These are phyloP conservation scores for Vanessa tameamea DNA, from an alignment of 1,140 invertebrate genomes.

Conservation along the genomic window DNA sequence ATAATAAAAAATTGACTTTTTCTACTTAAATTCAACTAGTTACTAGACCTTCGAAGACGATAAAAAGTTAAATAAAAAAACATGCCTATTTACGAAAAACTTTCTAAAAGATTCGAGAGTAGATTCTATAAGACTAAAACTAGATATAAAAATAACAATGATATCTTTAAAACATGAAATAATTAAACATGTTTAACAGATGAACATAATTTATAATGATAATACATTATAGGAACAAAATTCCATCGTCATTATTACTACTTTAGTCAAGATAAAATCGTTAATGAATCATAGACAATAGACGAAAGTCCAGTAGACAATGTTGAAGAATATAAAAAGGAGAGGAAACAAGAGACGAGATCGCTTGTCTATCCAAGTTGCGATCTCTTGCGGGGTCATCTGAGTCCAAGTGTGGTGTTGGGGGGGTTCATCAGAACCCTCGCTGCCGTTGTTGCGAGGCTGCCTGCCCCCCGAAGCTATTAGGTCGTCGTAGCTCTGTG, in stretches of 20 bases:
- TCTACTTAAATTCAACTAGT: slow-evolving; percentile 19
- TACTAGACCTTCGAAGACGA: slow-evolving; percentile 21
- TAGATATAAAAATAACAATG: neutral
- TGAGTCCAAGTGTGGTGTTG: slow-evolving; percentile 85
- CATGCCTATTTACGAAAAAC: slow-evolving; percentile 6
- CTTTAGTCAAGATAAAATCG: neutral
- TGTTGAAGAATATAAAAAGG: slow-evolving; percentile 90
- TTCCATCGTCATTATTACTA: slow-evolving; percentile 4
- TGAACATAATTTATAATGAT: neutral
- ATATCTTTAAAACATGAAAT: neutral
- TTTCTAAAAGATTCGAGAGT: slow-evolving; percentile 21
- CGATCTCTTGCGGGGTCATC: slow-evolving; percentile 92
- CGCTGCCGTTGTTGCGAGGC: slow-evolving; percentile 46
- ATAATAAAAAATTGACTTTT: slow-evolving; percentile 16
- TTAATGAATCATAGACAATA: slow-evolving; percentile 74
- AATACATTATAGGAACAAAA: slow-evolving; percentile 22
- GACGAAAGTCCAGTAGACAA: slow-evolving; percentile 92
- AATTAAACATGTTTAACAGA: neutral
- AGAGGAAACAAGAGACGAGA: slow-evolving; percentile 89
- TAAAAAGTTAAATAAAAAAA: slow-evolving; percentile 21
- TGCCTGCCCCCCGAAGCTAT: slow-evolving; percentile 69
- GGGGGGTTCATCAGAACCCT: slow-evolving; percentile 68
- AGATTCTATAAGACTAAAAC: slow-evolving; percentile 10
- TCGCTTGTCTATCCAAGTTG: slow-evolving; percentile 91
- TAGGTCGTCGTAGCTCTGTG: slow-evolving; percentile 83